A percentile compares a stretch with the other conserved stretches of the same genome.
These are phyloP conservation scores for Bunonema sp. DNA, from an alignment of 2,888 invertebrate genomes.

Conservation along the genomic window DNA sequence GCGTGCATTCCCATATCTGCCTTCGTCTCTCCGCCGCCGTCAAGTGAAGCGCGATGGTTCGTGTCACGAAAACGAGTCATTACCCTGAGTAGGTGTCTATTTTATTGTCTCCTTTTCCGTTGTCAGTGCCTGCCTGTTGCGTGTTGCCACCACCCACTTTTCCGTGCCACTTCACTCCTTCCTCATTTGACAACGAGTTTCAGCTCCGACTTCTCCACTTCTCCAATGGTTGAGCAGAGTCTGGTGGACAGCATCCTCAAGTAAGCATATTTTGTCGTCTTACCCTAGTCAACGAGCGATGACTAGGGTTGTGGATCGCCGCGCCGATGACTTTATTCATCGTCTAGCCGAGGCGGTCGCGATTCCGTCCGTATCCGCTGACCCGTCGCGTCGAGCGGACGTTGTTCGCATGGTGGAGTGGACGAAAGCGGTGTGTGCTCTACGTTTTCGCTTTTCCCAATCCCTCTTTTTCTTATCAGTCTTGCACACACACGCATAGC, in stretches of 20 bases:
- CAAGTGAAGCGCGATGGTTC: too few relatives aligned
- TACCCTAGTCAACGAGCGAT: not conserved
- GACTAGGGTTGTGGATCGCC: conserved; percentile 63
- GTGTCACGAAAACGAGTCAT: too few relatives aligned
- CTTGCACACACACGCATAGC: not conserved
- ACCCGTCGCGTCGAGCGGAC: conserved; percentile 66
- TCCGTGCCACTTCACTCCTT: too few relatives aligned
- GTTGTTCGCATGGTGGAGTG: conserved; percentile 72
- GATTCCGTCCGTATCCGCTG: conserved; percentile 84
- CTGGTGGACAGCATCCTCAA: conserved; percentile 10
- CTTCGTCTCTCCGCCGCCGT: too few relatives aligned
- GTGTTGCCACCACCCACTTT: too few relatives aligned
- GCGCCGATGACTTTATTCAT: conserved; percentile 62
- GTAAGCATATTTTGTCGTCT: conserved; percentile 1
- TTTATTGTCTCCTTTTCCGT: too few relatives aligned
- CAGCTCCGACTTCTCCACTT: too few relatives aligned
- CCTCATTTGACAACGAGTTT: too few relatives aligned
- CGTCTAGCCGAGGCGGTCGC: conserved; percentile 70
- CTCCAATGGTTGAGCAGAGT: too few relatives aligned
- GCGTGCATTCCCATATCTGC: too few relatives aligned
- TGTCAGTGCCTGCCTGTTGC: too few relatives aligned
- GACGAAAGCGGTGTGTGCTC: conserved; percentile 50
- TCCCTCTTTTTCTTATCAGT: conserved; percentile 51
- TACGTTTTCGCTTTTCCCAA: conserved; percentile 67
- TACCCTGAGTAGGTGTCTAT: too few relatives aligned